phyloP scores from a whole-genome alignment of 2,888 invertebrate genomes.

The Lordiphosa fenestrarum region DNA sequence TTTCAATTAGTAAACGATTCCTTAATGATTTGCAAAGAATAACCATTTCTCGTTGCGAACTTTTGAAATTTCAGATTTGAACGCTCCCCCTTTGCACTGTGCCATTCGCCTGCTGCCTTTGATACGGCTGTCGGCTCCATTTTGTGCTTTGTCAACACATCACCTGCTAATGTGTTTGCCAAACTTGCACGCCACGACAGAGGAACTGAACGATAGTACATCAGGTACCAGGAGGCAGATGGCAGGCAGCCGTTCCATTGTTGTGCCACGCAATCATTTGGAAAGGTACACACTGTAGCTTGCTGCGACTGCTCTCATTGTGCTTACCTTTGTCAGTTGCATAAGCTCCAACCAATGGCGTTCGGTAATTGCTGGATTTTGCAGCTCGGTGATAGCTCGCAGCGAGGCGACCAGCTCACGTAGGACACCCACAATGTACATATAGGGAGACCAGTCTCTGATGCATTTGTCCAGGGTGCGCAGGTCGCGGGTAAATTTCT shows the following conservation, averaged over 20 bases:
- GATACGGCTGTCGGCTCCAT: background rate
- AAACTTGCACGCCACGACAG: conserved; percentile 22
- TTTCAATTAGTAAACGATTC: no score
- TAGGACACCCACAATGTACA: conserved; percentile 88
- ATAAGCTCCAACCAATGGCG: conserved; percentile 97
- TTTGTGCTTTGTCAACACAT: conserved; percentile 16
- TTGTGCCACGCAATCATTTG: conserved; percentile 43
- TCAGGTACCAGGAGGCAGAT: conserved; percentile 6
- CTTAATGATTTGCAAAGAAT: no score
- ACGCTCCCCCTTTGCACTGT: background rate
- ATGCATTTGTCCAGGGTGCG: conserved; percentile 91
- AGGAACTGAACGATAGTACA: conserved; percentile 13
- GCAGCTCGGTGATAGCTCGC: conserved; percentile 94
- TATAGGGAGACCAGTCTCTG: conserved; percentile 89
- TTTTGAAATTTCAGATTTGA: no score
- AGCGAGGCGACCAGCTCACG: conserved; percentile 96
- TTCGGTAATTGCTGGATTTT: conserved; percentile 96
- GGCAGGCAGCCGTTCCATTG: conserved; percentile 18
- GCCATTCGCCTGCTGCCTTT: background rate
- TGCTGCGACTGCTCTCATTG: conserved; percentile 14
- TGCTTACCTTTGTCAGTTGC: conserved; percentile 91
- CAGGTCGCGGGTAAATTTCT: conserved; percentile 93
- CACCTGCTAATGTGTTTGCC: conserved; percentile 41
- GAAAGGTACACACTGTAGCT: conserved; percentile 23
- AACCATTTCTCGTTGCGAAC: no score